These are phyloP conservation scores for Podarcis lilfordi DNA, from an alignment of 2,797 vertebrate species.

Conservation along the genomic window DNA sequence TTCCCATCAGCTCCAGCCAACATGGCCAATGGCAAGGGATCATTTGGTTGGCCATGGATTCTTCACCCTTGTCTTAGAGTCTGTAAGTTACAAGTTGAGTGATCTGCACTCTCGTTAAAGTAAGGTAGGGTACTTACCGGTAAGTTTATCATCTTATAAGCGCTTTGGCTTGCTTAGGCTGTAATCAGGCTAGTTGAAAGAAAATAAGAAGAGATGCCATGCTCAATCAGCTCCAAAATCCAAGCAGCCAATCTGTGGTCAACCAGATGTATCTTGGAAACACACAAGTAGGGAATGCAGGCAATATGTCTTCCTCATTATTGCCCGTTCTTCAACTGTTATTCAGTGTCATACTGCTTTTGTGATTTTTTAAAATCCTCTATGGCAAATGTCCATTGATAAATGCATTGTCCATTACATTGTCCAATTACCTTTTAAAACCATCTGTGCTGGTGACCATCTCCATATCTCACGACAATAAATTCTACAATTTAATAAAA, in stretches of 20 bases:
- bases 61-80: not conserved
- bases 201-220: no score
- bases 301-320: not conserved
- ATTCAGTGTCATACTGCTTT: not conserved
- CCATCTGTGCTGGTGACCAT: not conserved
- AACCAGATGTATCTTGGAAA: not conserved
- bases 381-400: not conserved
- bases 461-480: not conserved
- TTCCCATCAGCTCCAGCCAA: no score
- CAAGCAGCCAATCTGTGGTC: not conserved
- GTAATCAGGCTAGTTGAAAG: not conserved
- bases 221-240: no score
- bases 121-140: not conserved
- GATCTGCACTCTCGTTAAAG: not conserved
- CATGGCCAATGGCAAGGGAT: not conserved
- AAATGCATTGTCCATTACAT: not conserved
- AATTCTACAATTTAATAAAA: not conserved
- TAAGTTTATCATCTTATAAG: no score
- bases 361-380: no score
- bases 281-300: not conserved
- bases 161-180: not conserved
- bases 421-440: not conserved
- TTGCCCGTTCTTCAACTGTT: not conserved
- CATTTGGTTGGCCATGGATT: no score
- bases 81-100: no score